Base-by-base conservation (phyloP, 53 echinoderm and acorn worm genomes). In the Patiria pectinifera region DNA sequence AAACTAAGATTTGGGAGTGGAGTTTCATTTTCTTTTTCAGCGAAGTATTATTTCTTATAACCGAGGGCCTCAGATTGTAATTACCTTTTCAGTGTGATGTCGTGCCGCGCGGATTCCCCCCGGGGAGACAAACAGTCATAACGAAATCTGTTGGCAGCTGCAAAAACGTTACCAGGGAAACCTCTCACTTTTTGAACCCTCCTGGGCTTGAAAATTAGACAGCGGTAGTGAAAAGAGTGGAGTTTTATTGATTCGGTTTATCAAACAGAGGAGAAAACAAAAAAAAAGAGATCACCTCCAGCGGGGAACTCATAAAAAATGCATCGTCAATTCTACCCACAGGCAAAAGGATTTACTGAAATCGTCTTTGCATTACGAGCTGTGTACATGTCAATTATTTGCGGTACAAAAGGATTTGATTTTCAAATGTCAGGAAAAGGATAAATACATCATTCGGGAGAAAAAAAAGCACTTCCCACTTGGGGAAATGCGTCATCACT, bases 91-190 rank as follows among this genome's bases (percentile, higher is more conserved):
- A 24, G 0, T 76, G 16, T 59, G 74, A 24, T 72, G 48, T 18
- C 24, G 44, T 11, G 59, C 59, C 46, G 46, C 48, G 1, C 18
- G 1, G 13, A 6, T 22, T 2, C 53, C 48, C 53, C 71, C 16
- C 16, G 24, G 58, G 76, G 87, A 62, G 45, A 58, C 9, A 53
- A 87, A 76, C 53, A 87, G 87, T 76, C 76, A 58, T 72, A 87
- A 87, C 87, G 76, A 87, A 87, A 87, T 72, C 75, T 59, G 2
- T 87, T n/a, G 58, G 18, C 87, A 87, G 87, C 87, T 87, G 87
- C 21, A 47, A 19, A 58, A 75, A 76, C 58, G 87, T 87, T 87
- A 5, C 76, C 87, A 53, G 44, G 87, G 76, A 72, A 75, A 87
- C 87, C 25, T 23, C 24, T 58, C 25, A 75, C 87, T 87, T 87